Evolutionary conservation across 2,113 vertebrate species (phyloP).

Genomic region (Uria lomvia): DNA sequence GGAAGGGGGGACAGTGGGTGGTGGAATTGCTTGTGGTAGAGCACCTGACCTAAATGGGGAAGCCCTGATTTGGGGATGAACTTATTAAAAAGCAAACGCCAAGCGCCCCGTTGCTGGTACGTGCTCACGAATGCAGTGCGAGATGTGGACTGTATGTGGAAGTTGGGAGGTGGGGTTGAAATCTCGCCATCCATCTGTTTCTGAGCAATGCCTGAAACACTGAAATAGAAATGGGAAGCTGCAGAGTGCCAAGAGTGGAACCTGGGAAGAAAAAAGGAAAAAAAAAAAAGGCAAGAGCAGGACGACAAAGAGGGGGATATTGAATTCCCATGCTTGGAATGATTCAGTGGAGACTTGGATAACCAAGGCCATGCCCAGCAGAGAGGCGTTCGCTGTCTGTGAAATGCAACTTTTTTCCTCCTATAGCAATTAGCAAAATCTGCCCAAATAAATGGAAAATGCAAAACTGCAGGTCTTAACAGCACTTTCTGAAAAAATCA

Average conservation of each 20-base stretch:
- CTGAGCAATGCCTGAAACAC: slow-evolving; percentile 61
- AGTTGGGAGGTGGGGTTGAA: slow-evolving; percentile 50
- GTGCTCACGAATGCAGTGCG: neutral
- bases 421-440: neutral
- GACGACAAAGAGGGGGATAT: slow-evolving; percentile 37
- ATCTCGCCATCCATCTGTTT: slow-evolving; percentile 68
- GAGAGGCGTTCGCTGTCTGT: neutral
- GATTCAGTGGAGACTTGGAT: slow-evolving; percentile 47
- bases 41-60: neutral
- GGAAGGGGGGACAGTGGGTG: neutral
- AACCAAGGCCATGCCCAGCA: slow-evolving; percentile 8
- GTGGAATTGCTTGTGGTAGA: neutral
- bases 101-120: neutral
- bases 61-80: slow-evolving; percentile 44
- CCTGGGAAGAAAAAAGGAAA: neutral
- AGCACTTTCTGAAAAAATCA: neutral
- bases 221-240: slow-evolving; percentile 67
- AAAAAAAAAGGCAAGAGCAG: neutral
- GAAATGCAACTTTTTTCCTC: neutral
- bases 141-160: slow-evolving; percentile 34
- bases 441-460: neutral
- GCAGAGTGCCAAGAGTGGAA: slow-evolving; percentile 58
- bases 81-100: slow-evolving; percentile 9
- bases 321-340: slow-evolving; percentile 51
- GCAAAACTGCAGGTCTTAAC: neutral